A percentile compares a stretch with the other conserved stretches of the same genome.
Conservation (phyloP, 2,113 vertebrate species). For the Hydrolagus affinis region DNA sequence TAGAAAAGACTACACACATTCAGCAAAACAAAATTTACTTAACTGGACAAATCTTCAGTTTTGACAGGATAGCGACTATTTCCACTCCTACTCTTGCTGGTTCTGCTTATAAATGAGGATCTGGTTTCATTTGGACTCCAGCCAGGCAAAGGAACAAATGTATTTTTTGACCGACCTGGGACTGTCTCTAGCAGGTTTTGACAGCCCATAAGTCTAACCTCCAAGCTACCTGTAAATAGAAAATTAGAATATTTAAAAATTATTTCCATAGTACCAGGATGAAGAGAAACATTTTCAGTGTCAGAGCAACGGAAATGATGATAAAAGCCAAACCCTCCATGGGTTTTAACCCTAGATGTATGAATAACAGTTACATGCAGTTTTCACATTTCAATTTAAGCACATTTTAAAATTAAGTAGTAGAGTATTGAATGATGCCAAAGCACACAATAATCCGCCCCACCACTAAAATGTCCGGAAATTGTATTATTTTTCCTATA, state of each 20-base stretch:
- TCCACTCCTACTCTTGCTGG: constrained; percentile 78
- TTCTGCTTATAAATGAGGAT: constrained; percentile 90
- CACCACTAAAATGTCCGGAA: too few relatives aligned
- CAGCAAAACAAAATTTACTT: constrained; percentile 50
- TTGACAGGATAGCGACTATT: constrained; percentile 84
- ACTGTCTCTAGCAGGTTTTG: constrained; percentile 95
- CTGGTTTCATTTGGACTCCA: constrained; percentile 95
- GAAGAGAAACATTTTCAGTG: constrained; percentile 1
- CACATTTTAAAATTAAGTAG: too few relatives aligned
- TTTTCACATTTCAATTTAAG: too few relatives aligned
- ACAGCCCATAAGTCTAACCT: constrained; percentile 97
- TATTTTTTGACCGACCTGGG: constrained; percentile 89
- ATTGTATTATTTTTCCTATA: too few relatives aligned
- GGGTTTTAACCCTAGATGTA: background rate
- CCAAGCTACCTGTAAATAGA: constrained; percentile 74
- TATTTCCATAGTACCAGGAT: background rate
- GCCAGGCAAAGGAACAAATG: constrained; percentile 73
- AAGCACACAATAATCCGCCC: too few relatives aligned
- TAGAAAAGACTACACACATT: background rate
- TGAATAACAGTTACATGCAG: too few relatives aligned
- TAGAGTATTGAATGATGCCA: too few relatives aligned
- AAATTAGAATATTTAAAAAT: background rate
- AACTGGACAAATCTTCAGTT: constrained; percentile 93
- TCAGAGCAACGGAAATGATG: background rate
- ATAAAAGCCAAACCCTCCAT: background rate